These are phyloP conservation scores for Lasiurus borealis DNA, from an alignment of 2,113 vertebrate genomes.

Conservation along the genomic window DNA sequence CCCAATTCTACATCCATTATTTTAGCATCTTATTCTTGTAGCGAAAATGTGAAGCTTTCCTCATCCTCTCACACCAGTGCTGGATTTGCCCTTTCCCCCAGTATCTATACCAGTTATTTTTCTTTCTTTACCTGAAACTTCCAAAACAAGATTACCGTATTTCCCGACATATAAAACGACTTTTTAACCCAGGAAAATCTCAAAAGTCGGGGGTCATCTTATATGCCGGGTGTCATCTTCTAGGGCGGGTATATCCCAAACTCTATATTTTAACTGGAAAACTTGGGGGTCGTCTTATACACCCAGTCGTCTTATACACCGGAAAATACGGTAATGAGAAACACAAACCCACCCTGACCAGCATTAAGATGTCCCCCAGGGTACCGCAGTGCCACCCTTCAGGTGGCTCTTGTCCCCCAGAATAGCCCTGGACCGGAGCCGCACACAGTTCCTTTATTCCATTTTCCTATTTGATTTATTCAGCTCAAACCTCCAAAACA, in stretches of 20 bases:
- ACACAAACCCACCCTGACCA: background rate
- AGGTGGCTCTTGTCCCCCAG: background rate
- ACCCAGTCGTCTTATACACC: too few relatives aligned
- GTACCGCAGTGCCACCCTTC: background rate
- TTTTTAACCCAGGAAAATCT: too few relatives aligned
- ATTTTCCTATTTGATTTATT: conserved; percentile 55
- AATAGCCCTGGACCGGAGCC: background rate
- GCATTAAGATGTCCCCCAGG: background rate
- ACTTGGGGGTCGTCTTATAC: too few relatives aligned
- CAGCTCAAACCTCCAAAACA: conserved; percentile 14
- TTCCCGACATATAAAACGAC: too few relatives aligned
- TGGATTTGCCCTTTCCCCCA: background rate
- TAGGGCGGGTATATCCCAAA: too few relatives aligned
- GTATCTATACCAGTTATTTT: conserved; percentile 41
- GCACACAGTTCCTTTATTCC: background rate
- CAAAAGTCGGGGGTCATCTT: too few relatives aligned
- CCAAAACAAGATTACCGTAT: background rate
- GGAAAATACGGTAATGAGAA: conserved; percentile 19
- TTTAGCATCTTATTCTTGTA: background rate
- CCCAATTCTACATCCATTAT: conserved; percentile 20
- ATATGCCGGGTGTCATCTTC: too few relatives aligned
- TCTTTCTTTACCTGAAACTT: conserved; percentile 40
- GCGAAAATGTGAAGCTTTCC: conserved; percentile 48
- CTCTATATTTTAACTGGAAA: too few relatives aligned
- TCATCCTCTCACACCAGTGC: conserved; percentile 9